Evolutionary conservation across 2,888 invertebrate genomes (phyloP), one percentile per base, ranked within the genome.

Genomic region (Microlaimidae sp.): DNA sequence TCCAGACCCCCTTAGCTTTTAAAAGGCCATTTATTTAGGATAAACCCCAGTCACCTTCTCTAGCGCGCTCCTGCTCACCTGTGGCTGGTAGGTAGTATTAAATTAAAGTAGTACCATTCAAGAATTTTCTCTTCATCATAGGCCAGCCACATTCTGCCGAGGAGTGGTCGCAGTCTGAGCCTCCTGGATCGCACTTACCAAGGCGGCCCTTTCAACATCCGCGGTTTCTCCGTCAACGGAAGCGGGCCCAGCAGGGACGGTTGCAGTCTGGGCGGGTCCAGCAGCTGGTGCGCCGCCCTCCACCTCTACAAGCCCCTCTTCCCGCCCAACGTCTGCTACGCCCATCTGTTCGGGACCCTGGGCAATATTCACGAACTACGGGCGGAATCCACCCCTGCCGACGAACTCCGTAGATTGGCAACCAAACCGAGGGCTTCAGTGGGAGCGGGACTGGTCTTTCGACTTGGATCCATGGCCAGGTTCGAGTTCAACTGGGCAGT

Each of bases 401-500:
- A 13, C 3, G 27, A 29, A 2, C 3, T 3, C 13, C 28, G 28
- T n/a, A 27, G 19, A 7, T 17, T 43, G n/a, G 2, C 2, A 1
- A 17, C 47, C n/a, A 19, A 41, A 57, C 59, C 70, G 45, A 65
- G 93, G 54, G 77, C 82, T 64, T 79, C 89, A 2, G 79, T 79
- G 63, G 95, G 97, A 29, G 72, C 81, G 52, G 93, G 92, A 19
- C 70, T 92, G 51, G 85, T 84, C 17, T 76, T 92, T 66, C 79
- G 83, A 58, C 74, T 95, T 54, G 88, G 81, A 60, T 78, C 84
- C 60, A 76, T 82, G 58, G 90, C 89, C n/a, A 78, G 92, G 54
- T 77, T 95, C 52, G 95, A 97, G 77, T 78, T 97, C 52, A 95
- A 93, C 77, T 89, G 93, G 75, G 84, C 85, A 71, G 73, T 84